Evolutionary conservation across 2,797 vertebrate species (phyloP).

Genomic region (Cryptoprocta ferox): DNA sequence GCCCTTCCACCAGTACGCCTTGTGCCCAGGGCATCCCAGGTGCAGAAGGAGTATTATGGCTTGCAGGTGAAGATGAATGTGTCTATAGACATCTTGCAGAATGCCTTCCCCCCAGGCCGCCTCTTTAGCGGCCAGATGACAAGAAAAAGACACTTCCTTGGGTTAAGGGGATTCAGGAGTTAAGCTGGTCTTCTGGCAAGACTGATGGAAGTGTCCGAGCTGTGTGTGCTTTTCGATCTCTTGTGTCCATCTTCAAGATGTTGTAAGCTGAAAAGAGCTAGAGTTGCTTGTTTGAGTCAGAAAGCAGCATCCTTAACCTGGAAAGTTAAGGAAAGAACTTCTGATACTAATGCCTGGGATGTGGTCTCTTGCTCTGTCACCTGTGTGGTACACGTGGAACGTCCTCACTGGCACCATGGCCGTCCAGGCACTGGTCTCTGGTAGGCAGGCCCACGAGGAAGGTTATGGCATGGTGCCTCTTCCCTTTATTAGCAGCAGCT

Average conservation of each 20-base stretch:
- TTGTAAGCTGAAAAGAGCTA: background rate
- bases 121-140: background rate
- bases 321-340: constrained; percentile 26
- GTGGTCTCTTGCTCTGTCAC: background rate
- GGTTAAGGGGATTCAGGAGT: background rate
- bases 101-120: background rate
- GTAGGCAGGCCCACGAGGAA: background rate
- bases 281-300: background rate
- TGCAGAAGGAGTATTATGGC: background rate
- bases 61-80: background rate
- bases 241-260: background rate
- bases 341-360: background rate
- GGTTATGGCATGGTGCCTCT: background rate
- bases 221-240: background rate
- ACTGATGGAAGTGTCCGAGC: background rate
- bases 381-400: background rate
- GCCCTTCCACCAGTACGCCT: background rate
- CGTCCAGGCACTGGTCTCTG: background rate
- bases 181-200: background rate
- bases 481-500: background rate
- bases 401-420: background rate
- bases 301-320: background rate
- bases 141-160: background rate
- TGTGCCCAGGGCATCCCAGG: background rate
- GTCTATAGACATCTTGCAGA: background rate